These are phyloP conservation scores for Etheostoma cragini DNA, from an alignment of 2,113 vertebrate genomes.

Conservation along the genomic window DNA sequence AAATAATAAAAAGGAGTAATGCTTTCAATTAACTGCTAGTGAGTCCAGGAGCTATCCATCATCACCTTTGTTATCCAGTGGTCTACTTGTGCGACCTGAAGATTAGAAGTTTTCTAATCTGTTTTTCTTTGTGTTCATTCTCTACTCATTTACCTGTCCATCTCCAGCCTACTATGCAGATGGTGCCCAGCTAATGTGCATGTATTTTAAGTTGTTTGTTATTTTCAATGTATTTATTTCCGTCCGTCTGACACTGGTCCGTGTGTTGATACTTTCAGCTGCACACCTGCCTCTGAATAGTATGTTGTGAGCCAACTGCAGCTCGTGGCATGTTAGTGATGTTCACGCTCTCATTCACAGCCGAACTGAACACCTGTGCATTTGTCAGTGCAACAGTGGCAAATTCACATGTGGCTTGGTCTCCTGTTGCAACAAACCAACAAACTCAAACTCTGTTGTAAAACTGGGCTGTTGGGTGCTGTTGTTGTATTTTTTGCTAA, in stretches of 20 bases:
- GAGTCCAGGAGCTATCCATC: slow-evolving; percentile 36
- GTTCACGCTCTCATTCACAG: not conserved
- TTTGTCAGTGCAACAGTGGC: not conserved
- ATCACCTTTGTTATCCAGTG: slow-evolving; percentile 31
- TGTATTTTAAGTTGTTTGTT: not conserved
- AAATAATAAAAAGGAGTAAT: too few relatives aligned
- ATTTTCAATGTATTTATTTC: not conserved
- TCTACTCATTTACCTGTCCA: not conserved
- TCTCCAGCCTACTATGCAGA: not conserved
- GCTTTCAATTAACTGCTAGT: slow-evolving; percentile 31
- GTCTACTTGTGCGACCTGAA: not conserved
- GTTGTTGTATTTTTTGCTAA: too few relatives aligned
- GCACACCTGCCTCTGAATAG: not conserved
- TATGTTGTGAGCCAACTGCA: not conserved
- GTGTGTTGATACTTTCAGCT: not conserved
- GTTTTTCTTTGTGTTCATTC: not conserved
- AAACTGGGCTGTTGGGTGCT: too few relatives aligned
- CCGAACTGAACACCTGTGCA: not conserved
- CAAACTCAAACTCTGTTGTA: too few relatives aligned
- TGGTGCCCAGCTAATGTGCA: not conserved
- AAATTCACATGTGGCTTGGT: not conserved
- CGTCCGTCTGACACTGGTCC: not conserved
- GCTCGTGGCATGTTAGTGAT: not conserved
- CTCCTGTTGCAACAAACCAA: not conserved
- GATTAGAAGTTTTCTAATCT: not conserved